These are phyloP conservation scores for Syngnathus floridae DNA, from an alignment of 2,113 vertebrate genomes.

Conservation along the genomic window DNA sequence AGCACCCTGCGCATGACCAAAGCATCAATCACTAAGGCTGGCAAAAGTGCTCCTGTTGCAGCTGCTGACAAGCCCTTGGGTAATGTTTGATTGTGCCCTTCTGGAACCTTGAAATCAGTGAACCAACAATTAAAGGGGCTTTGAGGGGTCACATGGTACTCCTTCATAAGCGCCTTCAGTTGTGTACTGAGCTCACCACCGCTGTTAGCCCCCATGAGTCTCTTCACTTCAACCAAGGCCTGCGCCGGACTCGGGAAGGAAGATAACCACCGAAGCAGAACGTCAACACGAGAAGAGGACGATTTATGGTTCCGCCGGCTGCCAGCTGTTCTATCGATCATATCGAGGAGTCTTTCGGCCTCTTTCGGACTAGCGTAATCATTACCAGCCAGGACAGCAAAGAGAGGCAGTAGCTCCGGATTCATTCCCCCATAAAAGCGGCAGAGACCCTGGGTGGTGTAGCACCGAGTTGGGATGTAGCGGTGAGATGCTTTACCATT, in stretches of 20 bases:
- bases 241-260: constrained; percentile 63
- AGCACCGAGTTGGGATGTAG: constrained; percentile 76
- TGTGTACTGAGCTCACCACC: constrained; percentile 52
- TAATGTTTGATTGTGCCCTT: constrained; percentile 47
- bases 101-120: constrained; percentile 36
- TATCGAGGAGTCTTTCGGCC: constrained; percentile 64
- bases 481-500: constrained; percentile 44
- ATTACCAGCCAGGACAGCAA: constrained; percentile 83
- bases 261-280: constrained; percentile 80
- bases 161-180: constrained; percentile 71
- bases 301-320: constrained; percentile 50
- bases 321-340: constrained; percentile 33
- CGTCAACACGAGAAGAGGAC: constrained; percentile 60
- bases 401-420: constrained; percentile 77
- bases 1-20: constrained; percentile 75
- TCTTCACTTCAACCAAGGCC: constrained; percentile 59
- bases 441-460: constrained; percentile 73
- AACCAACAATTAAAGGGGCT: constrained; percentile 77
- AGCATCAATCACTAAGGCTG: constrained; percentile 74
- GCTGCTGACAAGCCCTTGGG: constrained; percentile 71
- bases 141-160: constrained; percentile 71
- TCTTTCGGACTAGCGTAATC: constrained; percentile 71
- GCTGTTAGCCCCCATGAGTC: constrained; percentile 47
- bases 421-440: constrained; percentile 68
- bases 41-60: constrained; percentile 67